Percentiles rank a stretch among this genome's conserved stretches.
These are phyloP conservation scores for Setophaga petechia DNA, from an alignment of 2,113 vertebrate species.

Conservation along the genomic window DNA sequence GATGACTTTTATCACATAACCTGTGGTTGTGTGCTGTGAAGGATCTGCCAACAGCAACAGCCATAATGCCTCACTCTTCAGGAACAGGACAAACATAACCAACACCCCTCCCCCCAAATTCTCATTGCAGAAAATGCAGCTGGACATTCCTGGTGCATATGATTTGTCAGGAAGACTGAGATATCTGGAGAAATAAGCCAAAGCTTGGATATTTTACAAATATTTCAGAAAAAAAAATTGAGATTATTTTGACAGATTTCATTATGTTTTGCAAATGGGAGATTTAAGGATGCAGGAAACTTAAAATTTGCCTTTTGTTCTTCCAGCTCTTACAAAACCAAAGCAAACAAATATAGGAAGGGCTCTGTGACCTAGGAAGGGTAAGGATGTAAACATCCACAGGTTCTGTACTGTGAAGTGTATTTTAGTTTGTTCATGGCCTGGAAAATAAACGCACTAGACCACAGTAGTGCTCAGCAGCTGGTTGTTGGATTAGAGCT, in stretches of 20 bases:
- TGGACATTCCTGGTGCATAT: background rate
- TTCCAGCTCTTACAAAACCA: background rate
- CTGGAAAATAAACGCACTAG: conserved; percentile 35
- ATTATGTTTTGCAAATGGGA: background rate
- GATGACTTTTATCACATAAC: background rate
- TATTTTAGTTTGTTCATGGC: background rate
- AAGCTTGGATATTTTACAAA: background rate
- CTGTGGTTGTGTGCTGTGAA: background rate
- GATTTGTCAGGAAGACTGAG: background rate
- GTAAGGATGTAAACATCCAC: background rate
- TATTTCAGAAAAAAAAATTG: background rate
- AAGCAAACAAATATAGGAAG: background rate
- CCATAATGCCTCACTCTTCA: background rate
- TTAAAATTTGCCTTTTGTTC: background rate
- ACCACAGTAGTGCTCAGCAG: background rate
- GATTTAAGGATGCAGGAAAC: background rate
- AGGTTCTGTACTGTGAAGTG: background rate
- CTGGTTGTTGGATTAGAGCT: background rate
- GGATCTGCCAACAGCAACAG: background rate
- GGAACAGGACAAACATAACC: background rate
- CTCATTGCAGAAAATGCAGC: background rate
- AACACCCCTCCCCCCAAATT: background rate
- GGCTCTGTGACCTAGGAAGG: background rate
- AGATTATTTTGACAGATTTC: background rate
- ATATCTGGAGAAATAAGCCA: background rate